A percentile compares a stretch with the other conserved stretches of the same genome.
Evolutionary conservation across 2,797 vertebrate genomes (phyloP).

Genomic region (Cyprinella venusta): DNA sequence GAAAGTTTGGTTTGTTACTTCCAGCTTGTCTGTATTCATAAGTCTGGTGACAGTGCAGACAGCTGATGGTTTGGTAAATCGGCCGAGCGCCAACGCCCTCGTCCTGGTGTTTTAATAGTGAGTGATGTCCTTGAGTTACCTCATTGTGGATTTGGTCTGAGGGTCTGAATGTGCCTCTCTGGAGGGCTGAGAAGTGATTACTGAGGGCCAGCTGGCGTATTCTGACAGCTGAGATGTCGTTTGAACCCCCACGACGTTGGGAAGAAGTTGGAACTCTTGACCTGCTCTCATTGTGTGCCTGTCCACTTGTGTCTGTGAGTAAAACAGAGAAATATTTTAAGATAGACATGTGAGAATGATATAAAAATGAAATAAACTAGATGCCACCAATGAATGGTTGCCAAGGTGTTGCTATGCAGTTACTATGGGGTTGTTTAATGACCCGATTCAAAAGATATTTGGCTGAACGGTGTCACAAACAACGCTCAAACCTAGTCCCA

Average conservation of each 20-base stretch:
- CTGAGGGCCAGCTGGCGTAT: slow-evolving; percentile 47
- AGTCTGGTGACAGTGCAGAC: slow-evolving; percentile 66
- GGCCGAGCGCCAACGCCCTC: slow-evolving; percentile 44
- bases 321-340: neutral
- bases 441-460: neutral
- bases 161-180: slow-evolving; percentile 37
- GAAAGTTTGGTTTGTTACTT: slow-evolving; percentile 48
- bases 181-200: slow-evolving; percentile 40
- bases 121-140: slow-evolving; percentile 5
- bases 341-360: neutral
- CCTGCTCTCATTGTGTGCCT: slow-evolving; percentile 2
- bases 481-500: too few species aligned
- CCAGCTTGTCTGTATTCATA: slow-evolving; percentile 57
- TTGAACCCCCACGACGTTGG: slow-evolving; percentile 25
- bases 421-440: neutral
- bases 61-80: slow-evolving; percentile 58
- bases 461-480: too few species aligned
- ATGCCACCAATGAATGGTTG: neutral
- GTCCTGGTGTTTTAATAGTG: slow-evolving; percentile 30
- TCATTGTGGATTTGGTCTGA: slow-evolving; percentile 32
- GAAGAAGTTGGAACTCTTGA: neutral
- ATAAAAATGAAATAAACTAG: neutral
- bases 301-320: slow-evolving; percentile 27
- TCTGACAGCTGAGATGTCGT: slow-evolving; percentile 23
- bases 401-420: neutral